These are phyloP conservation scores for Hipparchia sbordonii DNA, from an alignment of 2,888 invertebrate species.

Conservation along the genomic window DNA sequence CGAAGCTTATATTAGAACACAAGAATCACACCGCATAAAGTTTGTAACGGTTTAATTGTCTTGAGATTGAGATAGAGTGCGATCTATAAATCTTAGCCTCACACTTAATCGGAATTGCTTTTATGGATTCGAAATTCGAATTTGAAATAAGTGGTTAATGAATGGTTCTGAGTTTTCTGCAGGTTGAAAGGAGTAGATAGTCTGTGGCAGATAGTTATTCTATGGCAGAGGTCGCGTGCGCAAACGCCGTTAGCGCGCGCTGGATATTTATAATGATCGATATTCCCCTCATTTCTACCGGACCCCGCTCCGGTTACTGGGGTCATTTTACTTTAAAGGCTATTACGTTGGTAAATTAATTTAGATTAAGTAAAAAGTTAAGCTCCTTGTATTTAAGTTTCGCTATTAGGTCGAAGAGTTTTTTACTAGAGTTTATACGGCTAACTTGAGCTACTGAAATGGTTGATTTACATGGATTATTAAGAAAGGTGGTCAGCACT, in stretches of 20 bases:
- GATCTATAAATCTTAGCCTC: too few species aligned
- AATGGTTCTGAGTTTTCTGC: too few species aligned
- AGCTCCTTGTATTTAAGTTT: slow-evolving; percentile 24
- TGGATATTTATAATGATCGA: slow-evolving; percentile 81
- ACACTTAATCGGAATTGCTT: too few species aligned
- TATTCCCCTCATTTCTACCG: slow-evolving; percentile 68
- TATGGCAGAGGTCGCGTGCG: slow-evolving; percentile 75
- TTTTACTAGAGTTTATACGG: background rate
- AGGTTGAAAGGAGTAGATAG: background rate
- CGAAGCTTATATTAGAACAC: too few species aligned
- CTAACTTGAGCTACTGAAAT: too few species aligned
- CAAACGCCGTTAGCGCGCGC: slow-evolving; percentile 71
- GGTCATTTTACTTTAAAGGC: slow-evolving; percentile 43
- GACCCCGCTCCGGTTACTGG: slow-evolving; percentile 65
- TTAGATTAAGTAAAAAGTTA: slow-evolving; percentile 29
- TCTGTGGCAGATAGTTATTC: slow-evolving; percentile 46
- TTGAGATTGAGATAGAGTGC: too few species aligned
- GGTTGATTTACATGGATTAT: too few species aligned
- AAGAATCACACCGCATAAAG: too few species aligned
- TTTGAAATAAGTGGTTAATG: too few species aligned
- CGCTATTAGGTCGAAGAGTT: background rate
- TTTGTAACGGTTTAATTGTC: too few species aligned
- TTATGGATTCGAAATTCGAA: too few species aligned
- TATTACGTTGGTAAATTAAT: slow-evolving; percentile 33
- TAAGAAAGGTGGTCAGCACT: too few species aligned